phyloP scores from a whole-genome alignment of 2,797 vertebrate genomes.

The Scarus forsteni region DNA sequence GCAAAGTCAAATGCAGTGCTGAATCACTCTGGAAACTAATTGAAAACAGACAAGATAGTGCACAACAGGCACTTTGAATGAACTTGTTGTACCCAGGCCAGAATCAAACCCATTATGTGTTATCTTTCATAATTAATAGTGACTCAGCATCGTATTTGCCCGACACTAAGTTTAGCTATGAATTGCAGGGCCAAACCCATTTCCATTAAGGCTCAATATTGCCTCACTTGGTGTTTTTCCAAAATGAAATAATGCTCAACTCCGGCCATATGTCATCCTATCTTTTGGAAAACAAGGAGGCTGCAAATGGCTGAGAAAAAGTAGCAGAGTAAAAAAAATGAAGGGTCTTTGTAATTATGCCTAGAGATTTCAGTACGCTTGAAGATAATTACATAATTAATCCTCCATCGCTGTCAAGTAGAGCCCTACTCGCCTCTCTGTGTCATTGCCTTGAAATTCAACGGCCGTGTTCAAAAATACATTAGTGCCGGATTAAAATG shows the following conservation, averaged over 20 bases:
- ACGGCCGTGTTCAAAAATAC: constrained; percentile 38
- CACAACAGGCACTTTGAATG: constrained; percentile 14
- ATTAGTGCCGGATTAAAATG: constrained; percentile 23
- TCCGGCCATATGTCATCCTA: constrained; percentile 56
- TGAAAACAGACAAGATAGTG: constrained; percentile 9
- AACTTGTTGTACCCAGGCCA: constrained; percentile 3
- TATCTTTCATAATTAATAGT: constrained; percentile 14
- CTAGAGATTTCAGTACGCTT: constrained; percentile 65
- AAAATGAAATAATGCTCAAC: constrained; percentile 47
- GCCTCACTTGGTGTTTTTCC: constrained; percentile 39
- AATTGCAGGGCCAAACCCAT: constrained; percentile 8
- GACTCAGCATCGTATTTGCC: constrained; percentile 10
- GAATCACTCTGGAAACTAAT: constrained; percentile 16
- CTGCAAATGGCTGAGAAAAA: constrained; percentile 64
- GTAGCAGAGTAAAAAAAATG: constrained; percentile 67
- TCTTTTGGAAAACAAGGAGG: constrained; percentile 66
- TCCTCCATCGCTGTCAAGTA: constrained; percentile 67
- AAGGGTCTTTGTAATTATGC: constrained; percentile 76
- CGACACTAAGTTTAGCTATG: constrained; percentile 10
- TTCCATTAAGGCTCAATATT: constrained; percentile 16
- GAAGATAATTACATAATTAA: constrained; percentile 80
- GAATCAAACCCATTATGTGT: constrained; percentile 10
- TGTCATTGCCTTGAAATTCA: constrained; percentile 46
- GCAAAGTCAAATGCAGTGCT: constrained; percentile 17
- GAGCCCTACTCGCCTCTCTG: constrained; percentile 48